Conservation (phyloP, 2,797 vertebrate species). For the Sebastolobus altivelis region DNA sequence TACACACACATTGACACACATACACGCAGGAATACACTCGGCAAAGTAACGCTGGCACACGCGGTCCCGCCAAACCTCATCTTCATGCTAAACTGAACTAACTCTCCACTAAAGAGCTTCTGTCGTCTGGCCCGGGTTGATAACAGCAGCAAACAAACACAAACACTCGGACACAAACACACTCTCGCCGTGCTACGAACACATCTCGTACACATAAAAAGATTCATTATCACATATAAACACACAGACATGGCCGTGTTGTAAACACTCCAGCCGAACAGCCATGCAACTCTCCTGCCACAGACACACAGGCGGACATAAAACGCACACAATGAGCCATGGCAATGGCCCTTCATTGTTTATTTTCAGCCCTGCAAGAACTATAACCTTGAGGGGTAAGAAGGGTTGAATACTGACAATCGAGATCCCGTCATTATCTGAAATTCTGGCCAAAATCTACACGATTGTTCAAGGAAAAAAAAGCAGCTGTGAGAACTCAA, state of each 20-base stretch:
- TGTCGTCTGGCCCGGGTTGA: conserved; percentile 77
- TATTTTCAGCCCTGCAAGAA: conserved; percentile 20
- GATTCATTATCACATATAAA: conserved; percentile 63
- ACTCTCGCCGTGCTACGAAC: conserved; percentile 48
- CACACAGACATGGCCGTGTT: conserved; percentile 53
- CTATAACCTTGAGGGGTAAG: background rate
- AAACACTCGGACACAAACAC: conserved; percentile 65
- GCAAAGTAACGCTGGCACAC: conserved; percentile 53
- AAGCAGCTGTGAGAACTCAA: background rate
- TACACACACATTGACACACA: conserved; percentile 55
- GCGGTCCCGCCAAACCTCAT: conserved; percentile 66
- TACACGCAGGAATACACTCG: conserved; percentile 28
- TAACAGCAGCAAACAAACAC: conserved; percentile 78
- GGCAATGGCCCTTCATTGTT: conserved; percentile 8
- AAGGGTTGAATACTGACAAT: background rate
- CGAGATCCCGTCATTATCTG: background rate
- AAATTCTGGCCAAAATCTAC: background rate
- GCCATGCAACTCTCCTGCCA: conserved; percentile 32
- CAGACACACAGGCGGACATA: conserved; percentile 43
- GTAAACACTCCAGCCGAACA: conserved; percentile 49
- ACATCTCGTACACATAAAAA: conserved; percentile 68
- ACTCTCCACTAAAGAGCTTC: conserved; percentile 78
- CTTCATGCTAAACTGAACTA: conserved; percentile 81
- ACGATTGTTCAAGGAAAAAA: background rate
- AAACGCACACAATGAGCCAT: conserved; percentile 22